These are phyloP conservation scores for Ceratotherium simum DNA, from an alignment of 2,113 vertebrate genomes.

Conservation along the genomic window DNA sequence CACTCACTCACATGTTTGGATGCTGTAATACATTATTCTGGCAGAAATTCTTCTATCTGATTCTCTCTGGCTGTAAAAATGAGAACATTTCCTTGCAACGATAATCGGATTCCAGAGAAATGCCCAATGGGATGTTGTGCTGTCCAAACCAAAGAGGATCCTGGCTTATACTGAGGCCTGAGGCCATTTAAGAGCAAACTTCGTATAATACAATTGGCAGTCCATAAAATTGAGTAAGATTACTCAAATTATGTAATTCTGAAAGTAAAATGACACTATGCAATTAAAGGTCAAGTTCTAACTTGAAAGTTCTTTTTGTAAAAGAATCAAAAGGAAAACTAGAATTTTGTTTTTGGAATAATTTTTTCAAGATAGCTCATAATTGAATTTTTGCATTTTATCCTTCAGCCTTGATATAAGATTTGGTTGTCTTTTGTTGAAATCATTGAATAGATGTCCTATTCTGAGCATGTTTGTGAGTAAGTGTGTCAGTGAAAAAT, in stretches of 20 bases:
- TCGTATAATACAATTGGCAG: neutral
- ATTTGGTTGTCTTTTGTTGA: neutral
- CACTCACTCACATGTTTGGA: neutral
- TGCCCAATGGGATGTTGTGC: neutral
- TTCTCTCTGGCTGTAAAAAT: constrained; percentile 11
- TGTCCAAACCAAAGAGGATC: neutral
- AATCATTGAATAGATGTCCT: neutral
- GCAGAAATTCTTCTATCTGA: neutral
- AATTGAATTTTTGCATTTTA: neutral
- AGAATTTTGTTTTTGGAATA: neutral
- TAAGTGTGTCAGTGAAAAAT: neutral
- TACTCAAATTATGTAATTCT: neutral
- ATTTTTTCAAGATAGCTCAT: neutral
- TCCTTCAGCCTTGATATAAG: neutral
- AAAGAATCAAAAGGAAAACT: neutral
- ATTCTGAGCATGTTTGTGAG: neutral
- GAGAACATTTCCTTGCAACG: neutral
- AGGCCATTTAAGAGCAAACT: neutral
- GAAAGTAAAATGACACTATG: neutral
- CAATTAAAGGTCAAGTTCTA: neutral
- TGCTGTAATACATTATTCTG: neutral
- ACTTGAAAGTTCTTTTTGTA: neutral
- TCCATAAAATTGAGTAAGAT: neutral
- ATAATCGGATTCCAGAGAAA: neutral
- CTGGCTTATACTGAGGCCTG: neutral